Evolutionary conservation across 2,888 invertebrate genomes (phyloP), one percentile per base, ranked within the genome.

Genomic region (Agonopterix subpropinquella): DNA sequence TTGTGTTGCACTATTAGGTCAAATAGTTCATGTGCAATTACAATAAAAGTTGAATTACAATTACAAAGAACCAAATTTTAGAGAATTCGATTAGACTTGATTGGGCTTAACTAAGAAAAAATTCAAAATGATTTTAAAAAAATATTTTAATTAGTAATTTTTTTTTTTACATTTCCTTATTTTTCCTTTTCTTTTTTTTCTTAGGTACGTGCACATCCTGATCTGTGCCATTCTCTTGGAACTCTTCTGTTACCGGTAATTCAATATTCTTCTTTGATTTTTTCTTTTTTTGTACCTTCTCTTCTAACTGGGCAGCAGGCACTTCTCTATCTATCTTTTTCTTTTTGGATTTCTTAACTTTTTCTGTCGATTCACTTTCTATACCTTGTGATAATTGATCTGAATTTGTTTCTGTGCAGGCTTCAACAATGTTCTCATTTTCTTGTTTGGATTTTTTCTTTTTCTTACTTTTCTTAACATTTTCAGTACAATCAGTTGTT

Each of bases 141-240:
- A 18, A 18, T 18, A 18, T 18, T 18, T 18, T 18, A 18, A 18
- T 18, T 13, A 13, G 13, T 13, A 13, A 13, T 3, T 3, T 3
- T 18, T 3, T 3, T 18, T 18, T 18, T 18, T 18, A 18, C 18
- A 18, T 18, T 3, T 18, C 18, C 18, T 18, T 18, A 18, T 18
- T 18, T 18, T 18, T 18, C 18, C 18, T 18, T 4, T 18, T 18
- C 18, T 82, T 80, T 63, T 80, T 84, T 59, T 79, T 80, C 62
- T 77, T 80, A 48, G 77, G 75, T 28, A 75, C 60, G 60, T 65
- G 52, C 47, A 64, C 60, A 51, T 69, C 65, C 53, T 18, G 18
- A 18, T 62, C 61, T 46, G 55, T 58, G 44, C 43, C 52, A 53
- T 49, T 48, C 37, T 51, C 56, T 53, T 47, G 43, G 11, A 36